Base-by-base conservation (phyloP, 2,797 vertebrate species). In the Pyrocephalus nanus region DNA sequence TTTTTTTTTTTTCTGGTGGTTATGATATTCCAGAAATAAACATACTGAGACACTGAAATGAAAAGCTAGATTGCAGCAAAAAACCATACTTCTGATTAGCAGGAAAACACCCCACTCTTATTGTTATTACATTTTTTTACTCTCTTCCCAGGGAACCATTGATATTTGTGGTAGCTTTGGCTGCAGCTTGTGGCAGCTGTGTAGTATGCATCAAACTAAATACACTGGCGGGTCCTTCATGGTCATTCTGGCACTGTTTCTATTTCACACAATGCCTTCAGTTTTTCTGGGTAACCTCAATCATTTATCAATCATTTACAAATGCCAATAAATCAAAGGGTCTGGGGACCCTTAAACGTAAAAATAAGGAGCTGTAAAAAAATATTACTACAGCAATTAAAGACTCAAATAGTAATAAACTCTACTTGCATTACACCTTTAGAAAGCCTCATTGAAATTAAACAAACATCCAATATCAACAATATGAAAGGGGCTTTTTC, bases 301-400 rank as follows among this genome's bases (percentile, higher is more conserved):
- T 96, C 91, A 92, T 97, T 95, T 94, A 97, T 97, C 97, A 96
- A 89, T 96, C 96, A 96, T 96, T 95, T 96, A 93, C 15, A 80
- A 96, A 94, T 88, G 96, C 93, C 87, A 96, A 97, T 97, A 97
- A 98, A 98, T 95, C 95, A 95, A 95, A 74, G 91, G 92, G 90
- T 92, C 97, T 96, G 89, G 97, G 97, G 97, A 94, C 96, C 61
- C 69, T 84, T 98, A 97, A 98, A 97, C 81, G 83, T 93, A 96
- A 95, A 97, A 98, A 97, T 96, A 97, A 97, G 96, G 94, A 97
- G 95, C 96, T 95, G 88, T 97, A 96, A 97, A 97, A 96, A 97
- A 97, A 97, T 97, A 97, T 97, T 96, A 97, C 96, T 82, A 94
- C 96, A 93, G 97, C 97, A 98, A 98, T 97, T 97, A 98, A 98